phyloP scores from a whole-genome alignment of 1,140 invertebrate species.

The Brachionus asplanchnoidis region DNA sequence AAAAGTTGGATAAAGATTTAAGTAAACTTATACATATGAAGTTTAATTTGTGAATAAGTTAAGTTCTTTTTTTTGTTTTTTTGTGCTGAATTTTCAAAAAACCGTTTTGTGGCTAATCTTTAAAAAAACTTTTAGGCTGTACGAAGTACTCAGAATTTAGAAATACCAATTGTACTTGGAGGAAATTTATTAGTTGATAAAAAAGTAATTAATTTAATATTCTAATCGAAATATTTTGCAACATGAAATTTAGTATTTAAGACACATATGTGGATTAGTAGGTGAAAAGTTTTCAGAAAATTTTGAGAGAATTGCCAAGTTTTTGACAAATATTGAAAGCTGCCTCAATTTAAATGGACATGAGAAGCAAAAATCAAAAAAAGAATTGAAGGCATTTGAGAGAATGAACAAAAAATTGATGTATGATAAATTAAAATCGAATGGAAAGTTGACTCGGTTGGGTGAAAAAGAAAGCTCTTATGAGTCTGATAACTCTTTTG shows the following conservation, averaged over 20 bases:
- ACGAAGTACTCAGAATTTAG: constrained; percentile 35
- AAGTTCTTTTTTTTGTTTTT: neutral
- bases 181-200: neutral
- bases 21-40: too few species aligned
- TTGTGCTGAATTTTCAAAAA: too few species aligned
- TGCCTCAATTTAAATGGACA: neutral
- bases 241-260: neutral
- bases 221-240: neutral
- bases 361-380: neutral
- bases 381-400: neutral
- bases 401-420: neutral
- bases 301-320: constrained; percentile 26
- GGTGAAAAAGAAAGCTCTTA: neutral
- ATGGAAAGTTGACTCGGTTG: neutral
- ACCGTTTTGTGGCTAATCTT: too few species aligned
- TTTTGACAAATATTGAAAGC: neutral
- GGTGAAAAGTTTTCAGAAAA: constrained; percentile 2
- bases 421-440: neutral
- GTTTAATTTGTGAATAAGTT: too few species aligned
- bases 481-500: neutral
- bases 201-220: neutral
- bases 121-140: neutral
- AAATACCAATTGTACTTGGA: neutral
- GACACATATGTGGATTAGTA: neutral
- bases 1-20: too few species aligned